Conservation (phyloP, 1,140 invertebrate species). For the Portunus trituberculatus region DNA sequence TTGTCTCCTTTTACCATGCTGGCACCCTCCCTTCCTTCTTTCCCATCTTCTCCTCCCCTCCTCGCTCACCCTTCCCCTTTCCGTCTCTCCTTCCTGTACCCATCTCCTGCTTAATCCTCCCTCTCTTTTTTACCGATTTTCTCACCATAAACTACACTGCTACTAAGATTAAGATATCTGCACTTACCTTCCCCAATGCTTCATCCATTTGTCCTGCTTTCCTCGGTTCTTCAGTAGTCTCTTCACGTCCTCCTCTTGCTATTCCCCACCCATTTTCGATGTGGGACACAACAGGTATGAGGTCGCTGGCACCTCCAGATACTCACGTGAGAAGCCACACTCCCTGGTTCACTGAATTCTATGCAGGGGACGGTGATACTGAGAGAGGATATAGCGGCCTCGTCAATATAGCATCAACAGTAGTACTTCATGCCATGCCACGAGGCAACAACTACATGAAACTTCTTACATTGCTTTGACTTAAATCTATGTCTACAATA, state of each 20-base stretch:
- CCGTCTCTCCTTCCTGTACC: background rate
- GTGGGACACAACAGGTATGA: no score
- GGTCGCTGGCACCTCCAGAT: no score
- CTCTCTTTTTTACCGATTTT: background rate
- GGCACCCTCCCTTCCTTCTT: background rate
- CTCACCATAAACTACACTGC: background rate
- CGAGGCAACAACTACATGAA: no score
- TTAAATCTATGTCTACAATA: no score
- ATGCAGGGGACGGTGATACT: no score
- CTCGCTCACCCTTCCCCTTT: background rate
- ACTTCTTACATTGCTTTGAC: no score
- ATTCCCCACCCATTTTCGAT: background rate
- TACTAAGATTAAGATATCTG: background rate
- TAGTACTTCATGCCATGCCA: no score
- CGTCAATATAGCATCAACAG: no score
- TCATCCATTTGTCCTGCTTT: background rate
- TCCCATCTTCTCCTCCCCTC: background rate
- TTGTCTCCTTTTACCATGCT: constrained; percentile 26
- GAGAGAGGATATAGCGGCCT: no score
- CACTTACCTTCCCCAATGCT: background rate
- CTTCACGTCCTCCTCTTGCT: background rate
- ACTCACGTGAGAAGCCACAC: no score
- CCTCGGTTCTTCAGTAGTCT: background rate
- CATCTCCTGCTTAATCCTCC: background rate
- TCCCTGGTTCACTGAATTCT: no score